Evolutionary conservation across 92 coral and sea anemone species (phyloP).

Genomic region (Epizoanthus scotinus): DNA sequence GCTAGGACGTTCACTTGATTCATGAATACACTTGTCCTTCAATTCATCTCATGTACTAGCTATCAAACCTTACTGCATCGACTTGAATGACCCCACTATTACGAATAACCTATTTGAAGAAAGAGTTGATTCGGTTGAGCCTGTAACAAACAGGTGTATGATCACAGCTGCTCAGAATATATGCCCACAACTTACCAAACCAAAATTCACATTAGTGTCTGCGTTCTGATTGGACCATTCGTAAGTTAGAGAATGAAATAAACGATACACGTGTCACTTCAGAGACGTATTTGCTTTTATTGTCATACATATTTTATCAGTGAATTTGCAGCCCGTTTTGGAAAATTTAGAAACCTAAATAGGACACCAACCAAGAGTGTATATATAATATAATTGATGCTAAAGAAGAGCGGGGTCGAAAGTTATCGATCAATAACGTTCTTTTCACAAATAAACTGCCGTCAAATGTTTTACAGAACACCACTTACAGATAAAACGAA

Average conservation of each 20-base stretch:
- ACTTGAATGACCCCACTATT: background rate
- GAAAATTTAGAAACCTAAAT: background rate
- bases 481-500: background rate
- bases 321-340: slow-evolving; percentile 1
- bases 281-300: slow-evolving; percentile 8
- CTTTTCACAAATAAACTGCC: background rate
- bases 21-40: background rate
- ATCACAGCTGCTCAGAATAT: slow-evolving; percentile 10
- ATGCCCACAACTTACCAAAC: background rate
- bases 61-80: background rate
- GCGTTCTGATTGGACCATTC: background rate
- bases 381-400: too few relatives aligned
- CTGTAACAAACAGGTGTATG: slow-evolving; percentile 32
- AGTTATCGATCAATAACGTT: background rate
- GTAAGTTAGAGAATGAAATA: background rate
- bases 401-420: too few relatives aligned
- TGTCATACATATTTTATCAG: slow-evolving; percentile 8
- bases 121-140: background rate
- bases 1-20: background rate
- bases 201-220: background rate
- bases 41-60: too few relatives aligned
- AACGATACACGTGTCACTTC: slow-evolving; percentile 4
- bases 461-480: background rate
- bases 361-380: background rate
- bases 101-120: slow-evolving; percentile 20